Base-by-base conservation (phyloP, 2,113 vertebrate genomes). In the Zootoca vivipara region DNA sequence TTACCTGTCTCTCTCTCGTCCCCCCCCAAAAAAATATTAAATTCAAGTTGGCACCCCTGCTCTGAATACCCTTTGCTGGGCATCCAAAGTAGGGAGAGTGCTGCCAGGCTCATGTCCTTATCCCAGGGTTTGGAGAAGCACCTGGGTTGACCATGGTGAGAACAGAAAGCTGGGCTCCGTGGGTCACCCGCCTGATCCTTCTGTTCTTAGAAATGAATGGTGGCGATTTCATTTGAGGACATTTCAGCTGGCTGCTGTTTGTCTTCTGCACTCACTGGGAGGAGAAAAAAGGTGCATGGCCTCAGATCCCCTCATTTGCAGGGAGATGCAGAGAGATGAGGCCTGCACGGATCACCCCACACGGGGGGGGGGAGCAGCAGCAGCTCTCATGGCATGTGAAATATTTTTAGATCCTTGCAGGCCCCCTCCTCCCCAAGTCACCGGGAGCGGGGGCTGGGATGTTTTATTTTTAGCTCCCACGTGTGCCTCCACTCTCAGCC, bases 381-480 rank as follows among this genome's bases (percentile, higher is more conserved):
- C 72, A 30, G 78, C 82, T 88, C 56, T 77, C 73, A 28, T 88
- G 87, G 80, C 74, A 56, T 15, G 62, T 1, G n/a, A 52, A 83
- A 58, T 88, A 88, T 88, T 88, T 88, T 88, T 88, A 88, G 81
- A 62, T 52, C 2, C 46, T 52, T 52, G 46, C 46, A 52, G 46
- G 83, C 38, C 15, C 72, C 16, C 58, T 67, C 58, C 81, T 62
- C 80, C 80, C n/a, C 87, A 88, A 88, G 87, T 22, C 73, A 78
- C 40, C 22, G n/a, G 40, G 81, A 77, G 73, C 81, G 73, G 87
- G 81, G 87, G 87, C 62, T 28, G 81, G 62, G n/a, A 77, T 52
- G 80, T 40, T 26, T 69, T 88, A 88, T 88, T 88, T 88, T 88
- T 88, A 88, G 87, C 87, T 83, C 72, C 87, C 87, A 88, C 87